Evolutionary conservation across 2,113 vertebrate species (phyloP).

Genomic region (Heterocephalus glaber): DNA sequence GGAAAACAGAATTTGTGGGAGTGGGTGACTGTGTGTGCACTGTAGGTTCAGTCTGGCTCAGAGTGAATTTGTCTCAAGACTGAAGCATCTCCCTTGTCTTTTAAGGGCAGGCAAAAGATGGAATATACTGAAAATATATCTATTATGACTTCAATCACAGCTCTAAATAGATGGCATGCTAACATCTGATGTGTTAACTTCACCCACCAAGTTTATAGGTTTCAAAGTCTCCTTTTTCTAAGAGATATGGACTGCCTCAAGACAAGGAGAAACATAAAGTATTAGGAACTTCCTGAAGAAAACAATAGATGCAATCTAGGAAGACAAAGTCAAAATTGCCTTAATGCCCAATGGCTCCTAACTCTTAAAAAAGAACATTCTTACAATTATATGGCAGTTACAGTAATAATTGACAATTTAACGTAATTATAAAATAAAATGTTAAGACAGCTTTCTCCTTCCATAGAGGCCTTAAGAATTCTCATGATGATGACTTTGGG

Average conservation of each 20-base stretch:
- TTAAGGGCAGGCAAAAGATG: not conserved
- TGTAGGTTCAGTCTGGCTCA: not conserved
- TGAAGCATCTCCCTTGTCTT: constrained; percentile 41
- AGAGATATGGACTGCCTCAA: not conserved
- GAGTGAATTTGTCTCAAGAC: constrained; percentile 29
- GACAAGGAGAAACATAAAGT: not conserved
- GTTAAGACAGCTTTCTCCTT: constrained; percentile 7
- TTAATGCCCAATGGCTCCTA: not conserved
- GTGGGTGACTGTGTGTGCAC: not conserved
- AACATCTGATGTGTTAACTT: not conserved
- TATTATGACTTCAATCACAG: not conserved
- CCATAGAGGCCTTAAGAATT: constrained; percentile 42
- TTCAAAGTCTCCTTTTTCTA: constrained; percentile 31
- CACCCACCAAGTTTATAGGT: not conserved
- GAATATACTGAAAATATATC: not conserved
- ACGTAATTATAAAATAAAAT: constrained; percentile 60
- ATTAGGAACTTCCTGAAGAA: not conserved
- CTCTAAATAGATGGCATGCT: not conserved
- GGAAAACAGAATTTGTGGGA: constrained; percentile 18
- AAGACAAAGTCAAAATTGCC: constrained; percentile 28
- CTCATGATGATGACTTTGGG: constrained; percentile 51
- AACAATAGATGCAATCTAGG: not conserved
- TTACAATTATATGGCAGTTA: constrained; percentile 23
- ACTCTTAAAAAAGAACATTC: not conserved
- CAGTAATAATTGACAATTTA: constrained; percentile 54